Evolutionary conservation across 2,113 vertebrate species (phyloP), one percentile per base, ranked within the genome.

Genomic region (Xiphias gladius): DNA sequence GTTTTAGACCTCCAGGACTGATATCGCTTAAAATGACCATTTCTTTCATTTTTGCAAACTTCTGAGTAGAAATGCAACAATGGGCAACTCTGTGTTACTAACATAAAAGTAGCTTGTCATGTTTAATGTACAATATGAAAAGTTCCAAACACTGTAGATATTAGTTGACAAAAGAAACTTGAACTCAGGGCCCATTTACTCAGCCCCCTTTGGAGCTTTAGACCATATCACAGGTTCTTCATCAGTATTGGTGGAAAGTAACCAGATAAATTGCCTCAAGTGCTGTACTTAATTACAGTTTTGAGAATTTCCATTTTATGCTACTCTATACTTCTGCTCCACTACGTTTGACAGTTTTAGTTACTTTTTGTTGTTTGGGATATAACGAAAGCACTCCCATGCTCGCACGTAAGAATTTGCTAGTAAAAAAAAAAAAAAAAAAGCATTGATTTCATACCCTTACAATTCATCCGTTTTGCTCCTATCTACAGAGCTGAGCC

Each of bases 201-300:
- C 4, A n/a, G 7, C 48, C 20, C 48, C 20, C 16, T 74, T 26
- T 59, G 55, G 59, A 72, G 55, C 75, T 62, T 88, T 62, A 2
- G 7, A 58, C 19, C 2, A 0, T 2, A 46, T 62, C 19, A 37
- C 63, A 63, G 57, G 46, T 70, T 71, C 59, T 35, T 75, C 22
- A 30, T 43, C 61, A 52, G 52, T 28, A 59, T 8, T 1, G 39
- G 12, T 57, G 52, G 35, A 68, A 28, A 59, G 14, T 59, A 30
- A 59, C 26, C 17, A 59, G 2, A 4, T 58, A 39, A 5, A 10
- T 39, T 10, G 1, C 37, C 37, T 10, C 9, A 39, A 35, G 32
- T 35, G 6, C 32, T 35, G 37, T 16, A 16, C 14, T 46, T 46
- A 41, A 41, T 4, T 12, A 41, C 39, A 12, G 9, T 41, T 41